Evolutionary conservation across 2,888 invertebrate genomes (phyloP), one percentile per base, ranked within the genome.

Genomic region (Parnassius orleans): DNA sequence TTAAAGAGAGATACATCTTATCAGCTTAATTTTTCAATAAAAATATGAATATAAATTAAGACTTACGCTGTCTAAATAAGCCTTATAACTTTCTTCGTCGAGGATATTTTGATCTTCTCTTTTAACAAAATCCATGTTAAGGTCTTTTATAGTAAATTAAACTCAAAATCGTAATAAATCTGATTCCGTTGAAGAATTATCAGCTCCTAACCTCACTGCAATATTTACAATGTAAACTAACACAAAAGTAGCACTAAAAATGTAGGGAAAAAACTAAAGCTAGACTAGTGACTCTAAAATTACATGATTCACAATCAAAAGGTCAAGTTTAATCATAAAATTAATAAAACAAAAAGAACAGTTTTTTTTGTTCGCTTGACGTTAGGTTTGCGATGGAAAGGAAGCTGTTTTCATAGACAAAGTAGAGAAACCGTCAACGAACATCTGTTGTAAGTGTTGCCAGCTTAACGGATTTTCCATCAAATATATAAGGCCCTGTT

Each of bases 121-220:
- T 74, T 90, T 90, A 65, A 90, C 90, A 70, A 83, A 90, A 84
- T 90, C 90, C 90, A 90, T 90, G 61, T 64, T 77, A 61, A 58
- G 53, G 62, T 24, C 10, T 53, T 12, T 52, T 55, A 48, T 43
- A 60, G 15, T 55, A 55, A 43, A 12, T 63, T 60, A 51, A 33
- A 50, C 50, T 60, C 42, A 61, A 24, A 54, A 55, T 52, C 60
- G 53, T 63, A 67, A 66, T 71, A 69, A 73, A 67, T 62, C 56
- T 61, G 52, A 63, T 69, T 69, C 68, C 63, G 68, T 67, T 66
- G 66, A 70, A 63, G 80, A 80, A 79, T 78, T 79, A 74, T 69
- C 76, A 65, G 72, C 74, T 74, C 69, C 71, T 88, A 88, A 87
- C 87, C 87, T 87, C 81, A 72, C 69, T 63, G 58, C 63, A 60